A percentile compares a stretch with the other conserved stretches of the same genome.
Evolutionary conservation across 2,797 vertebrate species (phyloP).

Genomic region (Distichodus sexfasciatus): DNA sequence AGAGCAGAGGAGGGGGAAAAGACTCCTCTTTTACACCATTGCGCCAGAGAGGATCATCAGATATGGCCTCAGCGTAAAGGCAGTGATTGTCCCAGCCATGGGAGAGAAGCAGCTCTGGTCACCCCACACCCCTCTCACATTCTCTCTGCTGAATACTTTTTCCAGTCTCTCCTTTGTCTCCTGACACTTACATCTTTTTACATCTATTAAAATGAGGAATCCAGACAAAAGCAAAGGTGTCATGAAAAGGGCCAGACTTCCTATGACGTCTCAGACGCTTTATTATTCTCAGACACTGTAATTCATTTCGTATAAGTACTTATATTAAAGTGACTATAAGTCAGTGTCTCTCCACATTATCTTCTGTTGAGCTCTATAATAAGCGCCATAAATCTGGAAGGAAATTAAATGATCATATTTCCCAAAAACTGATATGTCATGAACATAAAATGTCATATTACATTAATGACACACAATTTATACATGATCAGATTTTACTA

Average conservation of each 20-base stretch:
- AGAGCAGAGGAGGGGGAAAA: background rate
- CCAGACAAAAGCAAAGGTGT: no score
- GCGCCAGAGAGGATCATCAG: conserved; percentile 23
- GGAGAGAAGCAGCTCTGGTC: background rate
- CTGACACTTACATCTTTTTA: background rate
- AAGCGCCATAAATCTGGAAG: no score
- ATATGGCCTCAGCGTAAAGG: background rate
- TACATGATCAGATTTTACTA: no score
- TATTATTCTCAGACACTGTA: no score
- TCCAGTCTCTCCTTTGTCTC: background rate
- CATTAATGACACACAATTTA: no score
- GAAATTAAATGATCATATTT: no score
- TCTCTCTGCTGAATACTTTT: background rate
- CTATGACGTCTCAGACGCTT: background rate
- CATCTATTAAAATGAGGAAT: background rate
- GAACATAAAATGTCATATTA: no score
- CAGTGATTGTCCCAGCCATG: conserved; percentile 1
- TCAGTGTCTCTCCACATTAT: no score
- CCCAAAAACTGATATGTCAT: no score
- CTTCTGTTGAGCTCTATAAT: no score
- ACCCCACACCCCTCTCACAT: conserved; percentile 24
- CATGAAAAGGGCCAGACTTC: background rate
- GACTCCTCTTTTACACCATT: background rate
- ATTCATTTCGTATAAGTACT: no score
- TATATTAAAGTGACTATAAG: no score